Percentiles rank a stretch among this genome's conserved stretches.
Conservation (phyloP, 2,113 vertebrate species). For the Sylvilagus bachmani region DNA sequence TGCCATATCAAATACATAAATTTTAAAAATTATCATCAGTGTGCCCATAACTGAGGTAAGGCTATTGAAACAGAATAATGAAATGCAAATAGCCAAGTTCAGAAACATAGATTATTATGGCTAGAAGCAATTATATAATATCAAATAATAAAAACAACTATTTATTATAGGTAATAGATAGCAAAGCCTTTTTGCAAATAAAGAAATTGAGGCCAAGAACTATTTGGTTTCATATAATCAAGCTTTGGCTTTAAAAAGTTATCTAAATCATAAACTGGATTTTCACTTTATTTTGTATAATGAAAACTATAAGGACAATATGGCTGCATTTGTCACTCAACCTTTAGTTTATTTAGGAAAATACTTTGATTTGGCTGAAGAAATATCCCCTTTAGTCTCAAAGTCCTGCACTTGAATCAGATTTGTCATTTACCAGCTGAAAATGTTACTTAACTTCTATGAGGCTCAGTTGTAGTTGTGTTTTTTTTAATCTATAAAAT, state of each 20-base stretch:
- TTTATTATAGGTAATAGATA: neutral
- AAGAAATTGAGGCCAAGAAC: slow-evolving; percentile 23
- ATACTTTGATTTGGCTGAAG: neutral
- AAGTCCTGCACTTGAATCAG: neutral
- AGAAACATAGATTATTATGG: neutral
- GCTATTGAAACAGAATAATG: neutral
- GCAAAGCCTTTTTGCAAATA: neutral
- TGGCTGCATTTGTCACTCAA: neutral
- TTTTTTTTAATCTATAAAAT: neutral
- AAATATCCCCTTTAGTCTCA: neutral
- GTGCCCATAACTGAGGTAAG: neutral
- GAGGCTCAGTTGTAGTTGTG: neutral
- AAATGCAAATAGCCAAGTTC: neutral
- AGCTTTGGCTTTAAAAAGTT: neutral
- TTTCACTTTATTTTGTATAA: neutral
- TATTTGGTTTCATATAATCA: neutral
- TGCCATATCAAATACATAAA: neutral
- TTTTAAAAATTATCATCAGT: neutral
- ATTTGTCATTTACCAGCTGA: slow-evolving; percentile 17
- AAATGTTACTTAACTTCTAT: neutral
- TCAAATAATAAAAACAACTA: neutral
- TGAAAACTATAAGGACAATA: neutral
- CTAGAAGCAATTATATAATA: neutral
- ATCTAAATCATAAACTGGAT: neutral
- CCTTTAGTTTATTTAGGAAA: neutral